A percentile compares a stretch with the other conserved stretches of the same genome.
Conservation (phyloP, 1,140 invertebrate species). For the Samia ricini region DNA sequence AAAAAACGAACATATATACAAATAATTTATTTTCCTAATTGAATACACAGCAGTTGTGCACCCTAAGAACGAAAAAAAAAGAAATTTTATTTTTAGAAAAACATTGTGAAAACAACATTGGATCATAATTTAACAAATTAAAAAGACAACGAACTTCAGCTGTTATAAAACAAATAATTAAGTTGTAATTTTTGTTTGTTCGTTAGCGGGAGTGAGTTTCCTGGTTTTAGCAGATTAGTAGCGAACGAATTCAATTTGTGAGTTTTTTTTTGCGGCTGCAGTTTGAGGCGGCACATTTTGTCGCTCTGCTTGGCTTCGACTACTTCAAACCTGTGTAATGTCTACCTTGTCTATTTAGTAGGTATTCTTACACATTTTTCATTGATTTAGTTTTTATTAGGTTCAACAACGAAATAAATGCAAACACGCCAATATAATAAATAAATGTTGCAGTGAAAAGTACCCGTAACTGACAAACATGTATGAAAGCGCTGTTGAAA, state of each 20-base stretch:
- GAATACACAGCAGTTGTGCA: neutral
- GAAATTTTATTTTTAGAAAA: neutral
- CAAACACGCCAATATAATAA: no score
- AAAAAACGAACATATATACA: no score
- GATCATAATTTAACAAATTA: slow-evolving; percentile 32
- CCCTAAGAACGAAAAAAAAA: neutral
- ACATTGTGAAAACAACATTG: slow-evolving; percentile 12
- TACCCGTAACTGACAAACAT: no score
- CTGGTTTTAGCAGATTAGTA: neutral
- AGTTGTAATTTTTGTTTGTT: slow-evolving; percentile 34
- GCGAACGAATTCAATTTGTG: neutral
- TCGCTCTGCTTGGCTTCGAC: no score
- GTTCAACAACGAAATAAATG: no score
- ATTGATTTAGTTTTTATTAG: no score
- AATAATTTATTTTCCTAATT: neutral
- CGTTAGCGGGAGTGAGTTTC: slow-evolving; percentile 6
- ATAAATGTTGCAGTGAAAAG: no score
- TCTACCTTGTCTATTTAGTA: no score
- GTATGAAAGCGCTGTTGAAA: no score
- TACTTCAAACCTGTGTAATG: no score
- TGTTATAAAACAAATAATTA: slow-evolving; percentile 23
- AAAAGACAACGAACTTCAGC: slow-evolving; percentile 24
- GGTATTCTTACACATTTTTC: no score
- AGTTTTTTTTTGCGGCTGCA: neutral
- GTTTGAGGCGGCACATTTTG: no score